Conservation (phyloP, 2,797 vertebrate genomes). For the Yasuhikotakia modesta region DNA sequence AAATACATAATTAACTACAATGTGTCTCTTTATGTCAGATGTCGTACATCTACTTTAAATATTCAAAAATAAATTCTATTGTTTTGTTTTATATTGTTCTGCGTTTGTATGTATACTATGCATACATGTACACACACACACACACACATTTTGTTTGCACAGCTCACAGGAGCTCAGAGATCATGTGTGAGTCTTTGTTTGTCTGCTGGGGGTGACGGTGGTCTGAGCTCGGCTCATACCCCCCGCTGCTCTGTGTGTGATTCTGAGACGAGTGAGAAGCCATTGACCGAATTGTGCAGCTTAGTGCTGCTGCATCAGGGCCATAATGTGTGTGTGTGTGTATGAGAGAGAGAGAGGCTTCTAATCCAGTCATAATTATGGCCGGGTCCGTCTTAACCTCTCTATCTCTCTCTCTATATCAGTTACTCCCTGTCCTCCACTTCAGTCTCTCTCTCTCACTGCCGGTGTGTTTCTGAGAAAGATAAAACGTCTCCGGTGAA, state of each 20-base stretch:
- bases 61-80: no score
- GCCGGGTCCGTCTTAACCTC: constrained; percentile 41
- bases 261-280: constrained; percentile 41
- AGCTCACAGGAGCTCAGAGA: constrained; percentile 21
- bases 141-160: background rate
- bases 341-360: constrained; percentile 57
- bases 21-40: no score
- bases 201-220: constrained; percentile 6
- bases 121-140: no score
- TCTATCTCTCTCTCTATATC: constrained; percentile 38
- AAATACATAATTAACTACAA: no score
- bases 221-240: constrained; percentile 25
- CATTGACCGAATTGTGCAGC: constrained; percentile 55
- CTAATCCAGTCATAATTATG: constrained; percentile 64
- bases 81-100: no score
- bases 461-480: constrained; percentile 37
- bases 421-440: constrained; percentile 36
- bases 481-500: constrained; percentile 46
- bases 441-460: constrained; percentile 26
- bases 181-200: no score
- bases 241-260: constrained; percentile 44
- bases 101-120: no score
- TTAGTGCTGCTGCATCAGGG: constrained; percentile 59
- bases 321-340: no score
- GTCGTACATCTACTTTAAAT: no score